These are phyloP conservation scores for Gobio occitaniae DNA, from an alignment of 2,797 vertebrate genomes.

Conservation along the genomic window DNA sequence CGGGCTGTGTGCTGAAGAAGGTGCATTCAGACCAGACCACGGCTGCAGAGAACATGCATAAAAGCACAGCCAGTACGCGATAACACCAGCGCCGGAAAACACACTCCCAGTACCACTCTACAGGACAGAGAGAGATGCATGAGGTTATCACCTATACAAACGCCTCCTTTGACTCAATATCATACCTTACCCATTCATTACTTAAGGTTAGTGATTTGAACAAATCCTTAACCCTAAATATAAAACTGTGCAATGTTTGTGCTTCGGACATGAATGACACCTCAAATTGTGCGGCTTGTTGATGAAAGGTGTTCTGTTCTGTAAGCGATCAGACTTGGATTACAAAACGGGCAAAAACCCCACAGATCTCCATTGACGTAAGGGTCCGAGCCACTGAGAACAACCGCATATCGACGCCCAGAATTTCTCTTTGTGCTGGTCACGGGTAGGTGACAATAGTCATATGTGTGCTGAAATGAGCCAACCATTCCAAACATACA, in stretches of 20 bases:
- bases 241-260: neutral
- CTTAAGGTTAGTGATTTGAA: neutral
- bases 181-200: neutral
- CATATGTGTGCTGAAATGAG: neutral
- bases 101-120: slow-evolving; percentile 98
- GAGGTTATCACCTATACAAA: neutral
- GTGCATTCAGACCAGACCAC: slow-evolving; percentile 98
- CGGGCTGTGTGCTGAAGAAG: slow-evolving; percentile 91
- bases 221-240: neutral
- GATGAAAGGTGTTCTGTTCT: neutral
- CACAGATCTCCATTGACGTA: neutral
- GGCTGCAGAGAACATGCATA: slow-evolving; percentile 85
- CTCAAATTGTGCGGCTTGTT: neutral
- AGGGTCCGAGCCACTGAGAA: neutral
- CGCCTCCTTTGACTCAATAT: neutral
- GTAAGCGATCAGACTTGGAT: neutral
- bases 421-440: neutral
- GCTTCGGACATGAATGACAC: neutral
- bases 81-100: slow-evolving; percentile 85
- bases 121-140: slow-evolving; percentile 25
- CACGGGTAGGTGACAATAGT: neutral
- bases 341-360: neutral
- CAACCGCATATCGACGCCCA: neutral
- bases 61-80: slow-evolving; percentile 83
- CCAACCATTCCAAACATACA: neutral